Evolutionary conservation across 2,888 invertebrate genomes (phyloP), one percentile per base, ranked within the genome.

Genomic region (Leptarthrus brevirostris): DNA sequence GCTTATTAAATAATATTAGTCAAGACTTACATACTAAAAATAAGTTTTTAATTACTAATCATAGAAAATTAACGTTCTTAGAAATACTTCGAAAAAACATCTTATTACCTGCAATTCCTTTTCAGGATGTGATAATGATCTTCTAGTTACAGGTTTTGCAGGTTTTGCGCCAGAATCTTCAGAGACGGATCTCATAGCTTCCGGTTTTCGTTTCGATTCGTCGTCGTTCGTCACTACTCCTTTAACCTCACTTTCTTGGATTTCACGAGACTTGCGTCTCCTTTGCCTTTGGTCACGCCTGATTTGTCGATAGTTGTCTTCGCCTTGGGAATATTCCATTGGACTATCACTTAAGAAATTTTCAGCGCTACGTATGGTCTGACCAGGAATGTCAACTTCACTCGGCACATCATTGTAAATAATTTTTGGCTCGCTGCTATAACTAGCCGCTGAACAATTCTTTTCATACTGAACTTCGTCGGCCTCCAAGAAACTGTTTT

Each of bases 41-140:
- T 30, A 30, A 30, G 30, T 30, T 30, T 30, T 6, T 8, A 1
- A 30, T 30, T 30, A 30, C 30, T 4, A 6, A 6, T 30, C 4
- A 30, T 30, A 30, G 8, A 30, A 30, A 30, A 30, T 30, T 30
- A 30, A 30, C 4, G 4, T 30, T 6, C 4, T 6, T 30, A 1
- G n/a, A 1, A 30, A 18, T 16, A 52, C 5, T 16, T 52, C 18
- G 2, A 10, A 20, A 3, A 1, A 56, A 54, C n/a, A n/a, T n/a
- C n/a, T n/a, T n/a, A n/a, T n/a, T 74, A 83, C 83, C 78, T 81
- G 81, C n/a, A 82, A 80, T 61, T 84, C 83, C 72, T 83, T 84
- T 79, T 84, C 84, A 12, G 84, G 84, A 77, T 84, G 84, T 3
- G 84, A 84, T 34, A 84, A 79, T 30, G 84, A 83, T n/a, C 84